Evolutionary conservation across 2,797 vertebrate genomes (phyloP).

Genomic region (Malurus splendens): DNA sequence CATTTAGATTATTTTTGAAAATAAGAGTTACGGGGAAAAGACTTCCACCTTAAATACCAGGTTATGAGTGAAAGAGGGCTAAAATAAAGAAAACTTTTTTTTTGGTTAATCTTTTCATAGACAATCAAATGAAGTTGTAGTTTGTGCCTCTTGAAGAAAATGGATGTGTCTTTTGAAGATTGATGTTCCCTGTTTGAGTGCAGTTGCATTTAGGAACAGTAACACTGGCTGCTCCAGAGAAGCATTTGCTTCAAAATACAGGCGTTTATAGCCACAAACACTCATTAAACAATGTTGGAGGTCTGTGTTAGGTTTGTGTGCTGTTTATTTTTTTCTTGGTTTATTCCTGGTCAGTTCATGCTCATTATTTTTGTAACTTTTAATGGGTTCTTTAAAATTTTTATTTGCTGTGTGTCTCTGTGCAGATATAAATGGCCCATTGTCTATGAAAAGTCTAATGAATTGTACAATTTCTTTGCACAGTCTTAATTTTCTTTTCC

Average conservation of each 20-base stretch:
- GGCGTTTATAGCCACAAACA: neutral
- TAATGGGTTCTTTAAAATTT: neutral
- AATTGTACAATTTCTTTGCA: neutral
- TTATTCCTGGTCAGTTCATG: neutral
- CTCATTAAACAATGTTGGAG: neutral
- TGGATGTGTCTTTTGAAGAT: neutral
- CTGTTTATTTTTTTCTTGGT: neutral
- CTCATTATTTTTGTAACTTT: neutral
- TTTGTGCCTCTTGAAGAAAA: neutral
- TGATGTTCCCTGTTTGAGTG: neutral
- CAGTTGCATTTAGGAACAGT: neutral
- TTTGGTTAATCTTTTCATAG: neutral
- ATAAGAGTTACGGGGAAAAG: neutral
- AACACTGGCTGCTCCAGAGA: neutral
- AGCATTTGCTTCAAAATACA: neutral
- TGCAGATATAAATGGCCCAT: neutral
- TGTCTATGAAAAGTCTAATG: neutral
- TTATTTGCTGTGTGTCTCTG: neutral
- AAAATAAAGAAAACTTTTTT: neutral
- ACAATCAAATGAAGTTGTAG: neutral
- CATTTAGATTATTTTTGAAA: rapidly evolving
- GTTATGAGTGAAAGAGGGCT: neutral
- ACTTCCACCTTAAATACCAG: neutral
- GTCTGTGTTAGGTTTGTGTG: neutral
- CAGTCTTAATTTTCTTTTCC: neutral